Evolutionary conservation across 2,888 invertebrate genomes (phyloP), one percentile per base, ranked within the genome.

Genomic region (Pristionchus mayeri): DNA sequence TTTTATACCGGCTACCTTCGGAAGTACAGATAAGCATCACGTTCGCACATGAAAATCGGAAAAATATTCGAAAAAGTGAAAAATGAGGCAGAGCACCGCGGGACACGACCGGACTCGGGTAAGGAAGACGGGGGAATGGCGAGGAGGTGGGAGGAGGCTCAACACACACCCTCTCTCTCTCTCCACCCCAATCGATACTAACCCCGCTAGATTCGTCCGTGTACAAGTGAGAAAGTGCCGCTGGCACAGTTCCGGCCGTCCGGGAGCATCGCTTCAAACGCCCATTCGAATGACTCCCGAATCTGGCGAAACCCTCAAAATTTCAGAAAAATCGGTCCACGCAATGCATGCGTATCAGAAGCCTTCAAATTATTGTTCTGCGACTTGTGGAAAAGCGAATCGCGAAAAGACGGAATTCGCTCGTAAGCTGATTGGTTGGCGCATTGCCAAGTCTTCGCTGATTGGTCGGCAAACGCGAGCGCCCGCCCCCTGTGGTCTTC

Each of bases 371-470:
- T 37, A 30, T 30, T 30, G 48, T 30, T 63, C n/a, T 34, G 44
- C 48, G 30, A 57, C 81, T 13, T n/a, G 44, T 37, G 34, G 37
- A 27, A 82, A 63, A 48, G 44, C 37, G 63, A 63, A 60, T 44
- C 81, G 63, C 63, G 48, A 30, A 34, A n/a, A 44, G 63, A 27
- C 13, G 40, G 48, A 82, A 82, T 82, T 63, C 21, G 21, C 30
- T 40, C 81, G 63, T 30, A 82, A 82, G 81, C 81, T 82, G 81
- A 82, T 82, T 82, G 81, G 81, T 82, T 82, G 81, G 81, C 81
- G 48, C 30, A 1, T 0, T 82, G 63, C 81, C 81, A 82, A 63
- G 30, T 30, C 27, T 4, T 3, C 48, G 6, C 0, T 48, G 18
- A 82, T 82, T 82, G 63, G 81, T 30, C 2, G 2, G 11, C 9